Base-by-base conservation (phyloP, 1,140 invertebrate species). In the Caenorhabditis tropicalis region DNA sequence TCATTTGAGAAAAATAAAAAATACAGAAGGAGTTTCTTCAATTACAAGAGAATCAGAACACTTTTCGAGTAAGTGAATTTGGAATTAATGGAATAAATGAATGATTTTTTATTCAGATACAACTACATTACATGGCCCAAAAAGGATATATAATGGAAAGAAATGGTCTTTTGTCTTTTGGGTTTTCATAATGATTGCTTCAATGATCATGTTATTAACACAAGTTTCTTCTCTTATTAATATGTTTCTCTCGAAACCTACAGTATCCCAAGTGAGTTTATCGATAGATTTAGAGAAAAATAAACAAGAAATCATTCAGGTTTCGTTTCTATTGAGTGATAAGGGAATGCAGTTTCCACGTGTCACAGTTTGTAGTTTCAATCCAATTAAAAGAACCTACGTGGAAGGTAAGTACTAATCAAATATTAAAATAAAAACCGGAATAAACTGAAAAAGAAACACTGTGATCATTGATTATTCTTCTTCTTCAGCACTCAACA, bases 341-440 rank as follows among this genome's bases (percentile, higher is more conserved):
- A 81, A 89, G 19, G 89, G 89, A 16, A 60, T 90, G 48, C 33
- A 58, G 19, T 91, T 91, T 80, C 89, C 89, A 29, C 24, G 83
- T 15, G 87, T 90, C 15, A 90, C 89, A 19, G 86, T 90, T 27
- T 90, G 89, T 79, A 90, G 83, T 79, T 90, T 89, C 65, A 90
- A 90, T 80, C 85, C 86, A 16, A 84, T 90, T 3, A 79, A 88
- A 43, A 81, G 80, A 51, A 49, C 39, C 21, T 88, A 87, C 33
- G 81, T 89, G n/a, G 81, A 88, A 87, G 70, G 88, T 90, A 48
- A 65, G 85, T 21, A 46, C 19, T 36, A 51, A 24, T 58, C 53
- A 43, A 60, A 60, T 65, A 36, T n/a, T 43, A n/a, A 39, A 10
- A 53, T 46, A n/a, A 27, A 56, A 56, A 56, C 53, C 15, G 24